phyloP scores from a whole-genome alignment of 1,140 invertebrate genomes.

The Pseudomyrmex gracilis region DNA sequence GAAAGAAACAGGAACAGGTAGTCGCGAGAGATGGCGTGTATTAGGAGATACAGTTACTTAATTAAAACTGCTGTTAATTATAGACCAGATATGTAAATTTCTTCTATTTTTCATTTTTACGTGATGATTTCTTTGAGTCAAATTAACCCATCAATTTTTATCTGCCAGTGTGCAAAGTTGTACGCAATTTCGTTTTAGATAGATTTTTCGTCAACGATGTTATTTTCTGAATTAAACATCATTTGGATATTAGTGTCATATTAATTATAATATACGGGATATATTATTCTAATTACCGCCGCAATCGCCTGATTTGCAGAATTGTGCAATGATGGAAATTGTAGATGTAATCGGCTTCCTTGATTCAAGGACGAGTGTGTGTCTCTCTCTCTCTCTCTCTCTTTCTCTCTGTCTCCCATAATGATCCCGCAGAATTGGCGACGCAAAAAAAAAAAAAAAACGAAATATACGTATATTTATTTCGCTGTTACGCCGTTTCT shows the following conservation, averaged over 20 bases:
- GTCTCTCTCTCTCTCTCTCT: background rate
- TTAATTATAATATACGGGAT: background rate
- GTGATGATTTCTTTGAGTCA: too few species aligned
- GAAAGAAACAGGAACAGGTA: background rate
- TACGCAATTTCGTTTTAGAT: too few species aligned
- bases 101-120: background rate
- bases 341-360: slow-evolving; percentile 15
- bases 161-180: too few species aligned
- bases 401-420: background rate
- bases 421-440: slow-evolving; percentile 16
- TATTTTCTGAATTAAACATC: slow-evolving; percentile 11
- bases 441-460: slow-evolving; percentile 17
- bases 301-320: background rate
- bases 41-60: background rate
- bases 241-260: background rate
- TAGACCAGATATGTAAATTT: background rate
- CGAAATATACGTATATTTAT: slow-evolving; percentile 2
- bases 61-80: background rate
- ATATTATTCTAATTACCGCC: slow-evolving; percentile 10
- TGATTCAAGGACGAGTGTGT: slow-evolving; percentile 27
- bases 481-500: background rate
- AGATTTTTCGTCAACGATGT: background rate
- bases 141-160: too few species aligned
- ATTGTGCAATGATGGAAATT: slow-evolving; percentile 9
- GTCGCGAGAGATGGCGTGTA: background rate